A percentile compares a stretch with the other conserved stretches of the same genome.
These are phyloP conservation scores for Aurelia aurita complex sp. Pacific DNA, from an alignment of 30 jellyfish, hydroid and myxozoan genomes.

Conservation along the genomic window DNA sequence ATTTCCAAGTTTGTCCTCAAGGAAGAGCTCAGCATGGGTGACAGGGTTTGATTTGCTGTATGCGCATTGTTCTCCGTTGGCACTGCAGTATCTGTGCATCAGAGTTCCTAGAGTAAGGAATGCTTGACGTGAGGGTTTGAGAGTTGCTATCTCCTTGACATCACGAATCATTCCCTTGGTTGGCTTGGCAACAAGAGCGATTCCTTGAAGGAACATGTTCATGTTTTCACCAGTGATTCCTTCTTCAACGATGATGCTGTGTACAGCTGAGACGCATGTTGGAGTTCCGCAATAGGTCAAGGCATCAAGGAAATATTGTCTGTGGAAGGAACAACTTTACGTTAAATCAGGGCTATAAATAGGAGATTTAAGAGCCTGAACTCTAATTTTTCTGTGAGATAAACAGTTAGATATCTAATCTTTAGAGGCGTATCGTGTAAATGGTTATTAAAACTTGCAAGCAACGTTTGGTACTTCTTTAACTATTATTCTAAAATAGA, in stretches of 20 bases:
- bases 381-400: no score
- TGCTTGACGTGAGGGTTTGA: constrained; percentile 95
- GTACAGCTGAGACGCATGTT: constrained; percentile 95
- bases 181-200: constrained; percentile 92
- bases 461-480: no score
- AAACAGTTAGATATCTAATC: no score
- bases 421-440: no score
- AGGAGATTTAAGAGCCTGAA: no score
- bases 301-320: constrained; percentile 99
- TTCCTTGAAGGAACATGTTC: constrained; percentile 97
- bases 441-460: no score
- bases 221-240: constrained; percentile 90
- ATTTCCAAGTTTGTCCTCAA: constrained; percentile 81
- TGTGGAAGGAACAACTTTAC: neutral
- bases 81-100: constrained; percentile 91
- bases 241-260: constrained; percentile 76
- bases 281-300: constrained; percentile 98
- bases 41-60: constrained; percentile 85
- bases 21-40: constrained; percentile 88
- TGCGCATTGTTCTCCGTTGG: constrained; percentile 82
- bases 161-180: constrained; percentile 93
- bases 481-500: no score
- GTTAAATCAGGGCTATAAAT: no score
- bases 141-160: constrained; percentile 71
- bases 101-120: constrained; percentile 93